phyloP scores from a whole-genome alignment of 2,888 invertebrate species.

The Tinea pellionella region DNA sequence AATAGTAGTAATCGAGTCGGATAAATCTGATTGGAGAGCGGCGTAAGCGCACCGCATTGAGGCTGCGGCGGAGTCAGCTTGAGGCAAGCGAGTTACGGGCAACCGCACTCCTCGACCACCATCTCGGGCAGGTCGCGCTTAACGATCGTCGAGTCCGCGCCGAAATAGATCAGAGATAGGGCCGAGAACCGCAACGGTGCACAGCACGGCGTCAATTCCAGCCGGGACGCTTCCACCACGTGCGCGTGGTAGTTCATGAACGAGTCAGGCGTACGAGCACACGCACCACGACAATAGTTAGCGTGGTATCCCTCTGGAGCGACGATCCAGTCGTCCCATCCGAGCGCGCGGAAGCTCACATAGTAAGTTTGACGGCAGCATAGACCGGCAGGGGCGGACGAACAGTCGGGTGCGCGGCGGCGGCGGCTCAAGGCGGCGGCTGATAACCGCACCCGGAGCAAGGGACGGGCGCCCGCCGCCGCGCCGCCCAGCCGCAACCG shows the following conservation, averaged over 20 bases:
- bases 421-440: constrained; percentile 77
- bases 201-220: constrained; percentile 92
- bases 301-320: constrained; percentile 92
- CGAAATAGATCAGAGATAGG: constrained; percentile 93
- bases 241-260: constrained; percentile 91
- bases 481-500: constrained; percentile 72
- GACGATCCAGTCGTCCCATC: constrained; percentile 96
- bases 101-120: constrained; percentile 96
- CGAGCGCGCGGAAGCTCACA: constrained; percentile 90
- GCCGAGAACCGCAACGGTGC: constrained; percentile 92
- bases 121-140: constrained; percentile 95
- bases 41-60: neutral
- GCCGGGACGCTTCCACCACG: constrained; percentile 89
- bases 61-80: constrained; percentile 3
- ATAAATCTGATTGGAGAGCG: constrained; percentile 61
- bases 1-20: constrained; percentile 54
- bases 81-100: constrained; percentile 73
- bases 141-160: constrained; percentile 89
- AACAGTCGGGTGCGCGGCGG: constrained; percentile 86
- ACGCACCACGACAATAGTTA: constrained; percentile 93
- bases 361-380: constrained; percentile 92
- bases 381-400: constrained; percentile 60
- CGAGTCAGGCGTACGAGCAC: constrained; percentile 84
- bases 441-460: constrained; percentile 83
- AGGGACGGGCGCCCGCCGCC: constrained; percentile 76